Base-by-base conservation (phyloP, 2,888 invertebrate species). In the Melinaea menophilus region DNA sequence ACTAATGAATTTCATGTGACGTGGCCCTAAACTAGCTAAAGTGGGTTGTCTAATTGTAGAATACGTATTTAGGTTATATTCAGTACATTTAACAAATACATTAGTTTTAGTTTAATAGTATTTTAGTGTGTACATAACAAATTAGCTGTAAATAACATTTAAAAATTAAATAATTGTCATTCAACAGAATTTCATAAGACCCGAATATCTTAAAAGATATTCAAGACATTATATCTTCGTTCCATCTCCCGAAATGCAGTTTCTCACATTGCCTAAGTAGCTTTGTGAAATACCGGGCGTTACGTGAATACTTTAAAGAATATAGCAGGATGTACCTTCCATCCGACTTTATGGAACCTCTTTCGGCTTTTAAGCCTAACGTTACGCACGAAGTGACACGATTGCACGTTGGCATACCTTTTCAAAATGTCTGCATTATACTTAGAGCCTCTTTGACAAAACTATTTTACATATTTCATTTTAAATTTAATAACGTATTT, bases 341-440 rank as follows among this genome's bases (percentile, higher is more conserved):
- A 55, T 59, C 60, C 46, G 59, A 63, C 62, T 61, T 67, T 61
- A 65, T 67, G 63, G 62, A 65, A 62, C 58, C 62, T 57, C 63
- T 66, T 64, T 65, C 58, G 55, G 60, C 69, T 67, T 68, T 69
- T 60, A 69, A 69, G 63, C 61, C 61, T 63, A 63, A 64, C 55
- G 51, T 69, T 59, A 69, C 65, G 70, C 69, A 70, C 60, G 68
- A 67, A 57, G 63, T 62, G 65, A 55, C 62, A 55, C 33, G 62
- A 65, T 56, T 55, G 57, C 63, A 55, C 63, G 65, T 59, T 61
- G 51, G 68, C 62, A 65, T 61, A 58, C 62, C 61, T 67, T 67
- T 68, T 64, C 45, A 61, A 55, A 61, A 61, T 55, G 59, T 56
- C 64, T 64, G 51, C 57, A 62, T 62, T 55, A 58, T 56, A 13